Evolutionary conservation across 2,797 vertebrate genomes (phyloP), one percentile per base, ranked within the genome.

Genomic region (Eulemur albifrons): DNA sequence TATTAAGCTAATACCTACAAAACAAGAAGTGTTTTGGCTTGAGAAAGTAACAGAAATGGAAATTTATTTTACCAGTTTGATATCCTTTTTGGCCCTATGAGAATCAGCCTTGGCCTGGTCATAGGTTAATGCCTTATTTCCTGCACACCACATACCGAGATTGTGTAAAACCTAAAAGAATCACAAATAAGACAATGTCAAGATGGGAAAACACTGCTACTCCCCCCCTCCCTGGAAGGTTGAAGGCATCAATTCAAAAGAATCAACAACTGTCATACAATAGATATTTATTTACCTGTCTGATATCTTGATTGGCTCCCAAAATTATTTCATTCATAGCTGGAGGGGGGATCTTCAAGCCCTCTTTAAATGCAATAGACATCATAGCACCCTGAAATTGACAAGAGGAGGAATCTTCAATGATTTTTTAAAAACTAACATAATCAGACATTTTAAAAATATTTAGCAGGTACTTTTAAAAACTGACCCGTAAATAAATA

Each of bases 321-420:
- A 99, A 98, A 97, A 99, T 99, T 27, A 99, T 99, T 98, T 99
- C 99, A 67, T 99, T 99, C 96, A 99, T 99, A 80, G 99, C 99
- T 69, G 99, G 99, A 32, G 99, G 99, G 0, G 99, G 99, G 96
- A 99, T 99, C 98, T 99, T 99, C 97, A 99, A 98, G 35, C 99
- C 99, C 97, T 99, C 99, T 98, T 99, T 99, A 98, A 99, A 99
- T 57, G 99, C 99, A 89, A 99, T 98, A 90, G 99, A 99, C 99
- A 99, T 99, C 99, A 99, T 99, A 54, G 99, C 99, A 67, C 98
- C 99, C 99, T 99, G 98, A 82, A 97, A 98, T 15, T 92, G 18
- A 96, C 45, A 94, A 93, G 20, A 8, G 25, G 8, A 67, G 17
- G 38, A 69, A 59, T 35, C 8, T 4, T 84, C 59, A 87, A 38